Evolutionary conservation across 2,797 vertebrate species (phyloP).

Genomic region (Sebastiscus tertius): DNA sequence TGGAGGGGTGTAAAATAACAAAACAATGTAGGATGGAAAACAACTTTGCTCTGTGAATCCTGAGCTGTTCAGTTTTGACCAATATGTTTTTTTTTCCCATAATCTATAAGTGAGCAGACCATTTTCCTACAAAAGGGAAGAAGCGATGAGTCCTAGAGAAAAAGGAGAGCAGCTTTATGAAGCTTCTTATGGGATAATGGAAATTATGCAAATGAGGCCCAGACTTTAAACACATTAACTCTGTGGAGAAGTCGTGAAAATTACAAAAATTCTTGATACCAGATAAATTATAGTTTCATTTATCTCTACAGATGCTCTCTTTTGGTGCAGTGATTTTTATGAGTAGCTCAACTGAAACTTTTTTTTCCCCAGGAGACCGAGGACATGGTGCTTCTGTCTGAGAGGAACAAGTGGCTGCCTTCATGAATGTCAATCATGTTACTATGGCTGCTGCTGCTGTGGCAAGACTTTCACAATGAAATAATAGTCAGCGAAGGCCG

Average conservation of each 20-base stretch:
- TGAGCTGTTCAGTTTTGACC: background rate
- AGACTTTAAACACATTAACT: constrained; percentile 56
- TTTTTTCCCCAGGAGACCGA: background rate
- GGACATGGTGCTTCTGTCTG: background rate
- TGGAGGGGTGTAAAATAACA: background rate
- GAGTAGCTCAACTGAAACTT: background rate
- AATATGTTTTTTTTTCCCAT: background rate
- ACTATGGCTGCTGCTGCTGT: background rate
- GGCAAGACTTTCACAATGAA: background rate
- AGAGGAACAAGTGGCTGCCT: constrained; percentile 12
- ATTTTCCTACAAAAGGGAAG: background rate
- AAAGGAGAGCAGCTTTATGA: constrained; percentile 41
- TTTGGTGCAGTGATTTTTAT: constrained; percentile 8
- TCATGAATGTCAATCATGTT: constrained; percentile 19
- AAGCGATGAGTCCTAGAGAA: constrained; percentile 9
- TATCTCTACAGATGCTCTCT: constrained; percentile 6
- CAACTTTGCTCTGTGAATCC: background rate
- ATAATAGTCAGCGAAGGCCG: background rate
- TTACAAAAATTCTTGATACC: constrained; percentile 40
- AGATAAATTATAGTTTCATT: constrained; percentile 34
- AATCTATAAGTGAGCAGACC: background rate
- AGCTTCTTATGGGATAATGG: constrained; percentile 55
- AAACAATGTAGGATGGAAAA: background rate
- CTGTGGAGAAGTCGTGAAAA: constrained; percentile 46
- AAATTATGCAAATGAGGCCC: constrained; percentile 63